Evolutionary conservation across 2,113 vertebrate species (phyloP), one percentile per base, ranked within the genome.

Genomic region (Triplophysa siluroides): DNA sequence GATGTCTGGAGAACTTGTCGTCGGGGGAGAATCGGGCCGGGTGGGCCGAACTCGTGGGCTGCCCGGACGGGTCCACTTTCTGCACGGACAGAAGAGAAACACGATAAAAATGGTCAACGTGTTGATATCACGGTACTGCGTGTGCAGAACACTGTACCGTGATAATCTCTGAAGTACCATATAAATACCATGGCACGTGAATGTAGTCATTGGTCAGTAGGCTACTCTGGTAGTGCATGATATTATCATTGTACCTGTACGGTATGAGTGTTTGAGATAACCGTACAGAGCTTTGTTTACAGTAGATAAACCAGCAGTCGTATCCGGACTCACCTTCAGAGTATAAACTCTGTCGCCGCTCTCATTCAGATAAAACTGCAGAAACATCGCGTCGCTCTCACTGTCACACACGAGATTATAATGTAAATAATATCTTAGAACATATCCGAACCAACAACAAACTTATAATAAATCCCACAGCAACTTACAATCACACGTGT

Each of bases 11-110:
- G 86, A 95, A 96, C 81, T 97, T 96, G 88, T 96, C 96, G 21
- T 97, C 96, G 0, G 96, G 96, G 8, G 95, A 97, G 88, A 97
- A 97, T 2, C 95, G 94, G 16, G 96, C 95, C 3, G 96, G 96
- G 62, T 97, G 96, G 2, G 96, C 96, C 0, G 96, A 96, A 70
- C 91, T 92, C 60, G 95, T 97, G 77, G 94, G 95, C 47, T 90
- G 87, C 6, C 93, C 94, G 1, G 72, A 43, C 0, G 92, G 93
- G 64, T 84, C 85, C 62, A 88, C 13, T 69, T 96, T 97, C 96
- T 97, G 91, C n/a, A 85, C 11, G 45, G 16, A 12, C 78, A 24
- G 6, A 21, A 45, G 2, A 9, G 11, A 45, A 45, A 12, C 10
- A 45, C 43, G 2, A 45, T 45, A 6, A 38, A 38, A 38, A 38